Evolutionary conservation across 2,797 vertebrate species (phyloP).

Genomic region (Myotis daubentonii): DNA sequence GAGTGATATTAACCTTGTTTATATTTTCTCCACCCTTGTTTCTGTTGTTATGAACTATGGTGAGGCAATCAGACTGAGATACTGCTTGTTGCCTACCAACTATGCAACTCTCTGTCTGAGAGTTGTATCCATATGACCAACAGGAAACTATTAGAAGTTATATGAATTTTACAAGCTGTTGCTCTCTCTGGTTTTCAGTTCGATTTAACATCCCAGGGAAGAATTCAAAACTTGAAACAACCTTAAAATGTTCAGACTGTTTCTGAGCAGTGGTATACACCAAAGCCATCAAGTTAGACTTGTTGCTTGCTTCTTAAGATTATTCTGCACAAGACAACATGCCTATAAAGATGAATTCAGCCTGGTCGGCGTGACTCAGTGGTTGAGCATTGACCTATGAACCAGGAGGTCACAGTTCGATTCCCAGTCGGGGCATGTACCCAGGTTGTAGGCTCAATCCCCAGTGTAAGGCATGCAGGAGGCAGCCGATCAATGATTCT

Average conservation of each 20-base stretch:
- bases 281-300: neutral
- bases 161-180: constrained; percentile 30
- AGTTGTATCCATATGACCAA: neutral
- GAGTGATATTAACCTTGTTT: neutral
- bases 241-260: neutral
- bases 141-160: constrained; percentile 30
- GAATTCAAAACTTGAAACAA: constrained; percentile 11
- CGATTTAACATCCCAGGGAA: neutral
- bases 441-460: no score
- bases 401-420: no score
- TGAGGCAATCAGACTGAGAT: neutral
- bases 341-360: neutral
- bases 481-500: no score
- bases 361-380: no score
- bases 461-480: no score
- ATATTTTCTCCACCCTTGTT: neutral
- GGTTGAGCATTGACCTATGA: no score
- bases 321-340: neutral
- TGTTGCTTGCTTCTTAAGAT: neutral
- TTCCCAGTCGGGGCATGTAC: no score
- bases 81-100: neutral
- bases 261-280: neutral
- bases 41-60: neutral
- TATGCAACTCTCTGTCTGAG: neutral
- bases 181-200: constrained; percentile 54